Evolutionary conservation across 2,888 invertebrate species (phyloP).

Genomic region (Lasius platythorax): DNA sequence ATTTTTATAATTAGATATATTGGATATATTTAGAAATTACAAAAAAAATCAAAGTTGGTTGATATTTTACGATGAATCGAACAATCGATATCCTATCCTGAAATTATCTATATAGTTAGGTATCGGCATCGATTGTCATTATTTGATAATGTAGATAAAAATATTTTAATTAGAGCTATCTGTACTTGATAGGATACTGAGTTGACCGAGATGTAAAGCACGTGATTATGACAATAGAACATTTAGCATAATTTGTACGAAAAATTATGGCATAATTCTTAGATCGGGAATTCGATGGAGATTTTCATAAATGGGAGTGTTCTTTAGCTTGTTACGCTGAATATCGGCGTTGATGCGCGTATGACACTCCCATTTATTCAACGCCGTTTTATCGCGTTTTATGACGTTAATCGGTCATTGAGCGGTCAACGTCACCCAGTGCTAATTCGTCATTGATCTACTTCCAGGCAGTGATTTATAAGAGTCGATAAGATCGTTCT

Average conservation of each 20-base stretch:
- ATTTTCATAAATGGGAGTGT: slow-evolving; percentile 62
- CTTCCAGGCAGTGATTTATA: slow-evolving; percentile 58
- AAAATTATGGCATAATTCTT: slow-evolving; percentile 47
- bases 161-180: background rate
- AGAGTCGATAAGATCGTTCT: slow-evolving; percentile 17
- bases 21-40: background rate
- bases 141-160: background rate
- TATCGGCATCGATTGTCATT: background rate
- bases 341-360: slow-evolving; percentile 7
- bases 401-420: slow-evolving; percentile 52
- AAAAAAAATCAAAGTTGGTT: background rate
- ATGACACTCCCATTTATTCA: slow-evolving; percentile 49
- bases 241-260: slow-evolving; percentile 8
- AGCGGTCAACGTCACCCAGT: slow-evolving; percentile 54
- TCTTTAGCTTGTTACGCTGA: slow-evolving; percentile 35
- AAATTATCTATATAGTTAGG: background rate
- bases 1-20: background rate
- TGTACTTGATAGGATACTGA: background rate
- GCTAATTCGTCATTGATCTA: slow-evolving; percentile 62
- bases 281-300: background rate
- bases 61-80: background rate
- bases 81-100: background rate
- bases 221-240: slow-evolving; percentile 6
- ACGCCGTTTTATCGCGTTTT: slow-evolving; percentile 32
- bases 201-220: background rate